Percentiles rank a stretch among this genome's conserved stretches.
Evolutionary conservation across 2,113 vertebrate genomes (phyloP).

Genomic region (Laticauda laticaudata): DNA sequence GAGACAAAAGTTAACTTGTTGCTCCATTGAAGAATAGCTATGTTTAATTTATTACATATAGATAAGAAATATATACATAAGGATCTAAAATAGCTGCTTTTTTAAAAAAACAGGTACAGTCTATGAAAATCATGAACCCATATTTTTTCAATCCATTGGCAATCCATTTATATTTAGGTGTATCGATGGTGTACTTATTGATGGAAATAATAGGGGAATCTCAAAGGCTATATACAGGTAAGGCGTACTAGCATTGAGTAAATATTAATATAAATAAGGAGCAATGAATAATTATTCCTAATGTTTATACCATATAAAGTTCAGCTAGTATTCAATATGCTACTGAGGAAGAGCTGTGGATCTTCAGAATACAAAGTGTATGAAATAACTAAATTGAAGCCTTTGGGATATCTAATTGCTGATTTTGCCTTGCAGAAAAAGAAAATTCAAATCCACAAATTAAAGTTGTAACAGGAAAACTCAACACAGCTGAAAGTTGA

Average conservation of each 20-base stretch:
- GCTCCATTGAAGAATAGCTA: background rate
- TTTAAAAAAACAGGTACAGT: slow-evolving; percentile 78
- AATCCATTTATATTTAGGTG: slow-evolving; percentile 94
- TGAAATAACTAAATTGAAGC: background rate
- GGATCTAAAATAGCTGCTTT: slow-evolving; percentile 38
- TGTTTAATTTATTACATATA: background rate
- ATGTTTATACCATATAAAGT: background rate
- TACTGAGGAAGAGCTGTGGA: background rate
- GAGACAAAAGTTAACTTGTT: background rate
- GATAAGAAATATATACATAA: background rate
- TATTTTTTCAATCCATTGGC: slow-evolving; percentile 92
- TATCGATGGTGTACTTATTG: slow-evolving; percentile 87
- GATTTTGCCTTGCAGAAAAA: background rate
- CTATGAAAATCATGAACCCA: slow-evolving; percentile 87
- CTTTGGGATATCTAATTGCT: background rate
- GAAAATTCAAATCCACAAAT: background rate
- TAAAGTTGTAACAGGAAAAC: background rate
- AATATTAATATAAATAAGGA: background rate
- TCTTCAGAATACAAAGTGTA: background rate
- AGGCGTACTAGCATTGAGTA: slow-evolving; percentile 20
- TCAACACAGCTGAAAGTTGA: background rate
- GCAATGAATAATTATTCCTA: background rate
- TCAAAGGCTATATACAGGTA: slow-evolving; percentile 88
- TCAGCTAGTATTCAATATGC: background rate
- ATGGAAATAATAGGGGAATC: slow-evolving; percentile 90